Base-by-base conservation (phyloP, 37 sponge, comb jelly and placozoan genomes). In the Ianthella basta region DNA sequence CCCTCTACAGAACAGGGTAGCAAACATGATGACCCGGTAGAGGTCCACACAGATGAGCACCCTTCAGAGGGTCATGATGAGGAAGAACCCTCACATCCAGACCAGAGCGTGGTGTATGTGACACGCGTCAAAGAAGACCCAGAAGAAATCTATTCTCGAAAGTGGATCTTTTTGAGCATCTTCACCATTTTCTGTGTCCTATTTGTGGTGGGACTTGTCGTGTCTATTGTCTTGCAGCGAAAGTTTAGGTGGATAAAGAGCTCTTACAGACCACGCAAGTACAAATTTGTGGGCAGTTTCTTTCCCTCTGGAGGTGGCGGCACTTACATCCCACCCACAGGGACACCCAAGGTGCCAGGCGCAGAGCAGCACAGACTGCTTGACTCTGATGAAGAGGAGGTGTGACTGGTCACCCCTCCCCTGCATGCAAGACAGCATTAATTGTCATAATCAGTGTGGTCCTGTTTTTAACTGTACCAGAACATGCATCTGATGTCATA, bases 321-420 rank as follows among this genome's bases (percentile, higher is more conserved):
- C n/a, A 41, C 53, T 24, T 75, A 75, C 78, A 75, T 75, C 15
- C 78, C 78, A n/a, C 37, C 78, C 24, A 50, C 78, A n/a, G 78
- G 78, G 78, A 75, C 54, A 75, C 78, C 78, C 78, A 75, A 75
- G 78, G 78, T 75, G 0, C 78, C 53, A 41, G 78, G 78, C 4
- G 37, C 21, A 24, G 78, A 38, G 50, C 37, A 75, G 78, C 15
- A 23, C 16, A 75, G 54, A 44, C 78, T 75, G 23, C 37, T 75
- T 1, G 78, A 75, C 53, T 75, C 78, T 41, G 78, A 75, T 41
- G 78, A 75, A 24, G 78, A 75, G 40, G 78, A 75, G 78, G 53
- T 75, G 64, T 61, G 64, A 61, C 3, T 44, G 50, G 8, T 10
- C 8, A 44, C 8, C 8, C 50, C 50, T 8, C 8, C 8, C 8